Base-by-base conservation (phyloP, 2,888 invertebrate species). In the Zootermopsis nevadensis region DNA sequence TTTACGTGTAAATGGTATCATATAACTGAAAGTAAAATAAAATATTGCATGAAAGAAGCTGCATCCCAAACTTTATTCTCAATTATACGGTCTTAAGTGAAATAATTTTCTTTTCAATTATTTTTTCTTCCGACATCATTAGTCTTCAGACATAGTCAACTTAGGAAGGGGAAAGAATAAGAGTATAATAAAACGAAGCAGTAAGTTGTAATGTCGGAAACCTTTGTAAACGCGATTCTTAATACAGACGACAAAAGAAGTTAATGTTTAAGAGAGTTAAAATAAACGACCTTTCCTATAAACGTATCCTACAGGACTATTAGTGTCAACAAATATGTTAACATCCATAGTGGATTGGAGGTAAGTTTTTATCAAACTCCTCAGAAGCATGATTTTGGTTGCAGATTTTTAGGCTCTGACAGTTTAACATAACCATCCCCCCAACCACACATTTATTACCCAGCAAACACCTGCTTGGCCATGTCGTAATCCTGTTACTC, bases 201-300 rank as follows among this genome's bases (percentile, higher is more conserved):
- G 31, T 7, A 42, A 42, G 48, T 38, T 31, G 31, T 31, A 53
- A 55, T 55, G 79, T 79, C 79, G 79, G 79, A 79, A 66, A n/a
- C 38, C 79, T 79, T 79, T 79, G 79, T 60, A 79, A 31, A 33
- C 55, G 27, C 66, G 55, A 79, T 27, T n/a, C 31, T 27, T 79
- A 79, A 79, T 79, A 79, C 66, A 79, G 79, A 79, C 60, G 79
- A 66, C 77, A 77, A 53, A 66, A 79, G 79, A 66, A 79, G 79
- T 79, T 60, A 79, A 60, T 79, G 79, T 79, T 66, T 79, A 33
- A 24, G 66, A n/a, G 35, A 79, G 38, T 22, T 66, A 66, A 79
- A 79, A 79, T 79, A 66, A 66, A 79, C 35, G 55, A 66, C 66
- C 79, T 33, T 35, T 35, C 22, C 79, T 66, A 79, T 79, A 79